phyloP scores from a whole-genome alignment of 1,140 invertebrate species.

The Ephestia elutella region DNA sequence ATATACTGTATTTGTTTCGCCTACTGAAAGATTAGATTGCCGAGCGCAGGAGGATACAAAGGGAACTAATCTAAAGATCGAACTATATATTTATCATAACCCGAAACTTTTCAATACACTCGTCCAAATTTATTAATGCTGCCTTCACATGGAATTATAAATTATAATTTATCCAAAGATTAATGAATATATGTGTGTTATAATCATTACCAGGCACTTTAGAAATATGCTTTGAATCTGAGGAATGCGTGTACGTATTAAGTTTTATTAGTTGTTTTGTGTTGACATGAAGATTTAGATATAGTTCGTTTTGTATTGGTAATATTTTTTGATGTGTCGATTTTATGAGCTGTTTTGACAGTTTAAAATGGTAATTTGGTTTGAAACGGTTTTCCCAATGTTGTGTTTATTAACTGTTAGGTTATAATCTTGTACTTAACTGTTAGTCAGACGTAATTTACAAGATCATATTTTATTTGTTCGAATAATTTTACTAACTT shows the following conservation, averaged over 20 bases:
- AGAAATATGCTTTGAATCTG: conserved; percentile 36
- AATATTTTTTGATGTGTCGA: neutral
- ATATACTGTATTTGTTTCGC: no score
- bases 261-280: conserved; percentile 27
- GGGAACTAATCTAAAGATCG: conserved; percentile 15
- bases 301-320: neutral
- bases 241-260: conserved; percentile 35
- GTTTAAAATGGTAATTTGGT: conserved; percentile 5
- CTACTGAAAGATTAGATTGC: no score
- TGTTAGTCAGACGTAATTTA: neutral
- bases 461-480: no score
- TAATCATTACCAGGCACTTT: conserved; percentile 46
- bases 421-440: neutral
- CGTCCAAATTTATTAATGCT: conserved; percentile 52
- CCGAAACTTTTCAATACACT: conserved; percentile 48
- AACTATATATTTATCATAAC: conserved; percentile 51
- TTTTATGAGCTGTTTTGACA: conserved; percentile 2
- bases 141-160: conserved; percentile 42
- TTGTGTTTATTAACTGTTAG: neutral
- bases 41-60: neutral
- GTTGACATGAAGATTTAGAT: conserved; percentile 18
- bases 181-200: conserved; percentile 55
- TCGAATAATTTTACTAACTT: no score
- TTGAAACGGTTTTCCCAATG: neutral
- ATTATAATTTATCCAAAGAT: conserved; percentile 59